phyloP scores from a whole-genome alignment of 2,113 vertebrate genomes.

The Tautogolabrus adspersus region DNA sequence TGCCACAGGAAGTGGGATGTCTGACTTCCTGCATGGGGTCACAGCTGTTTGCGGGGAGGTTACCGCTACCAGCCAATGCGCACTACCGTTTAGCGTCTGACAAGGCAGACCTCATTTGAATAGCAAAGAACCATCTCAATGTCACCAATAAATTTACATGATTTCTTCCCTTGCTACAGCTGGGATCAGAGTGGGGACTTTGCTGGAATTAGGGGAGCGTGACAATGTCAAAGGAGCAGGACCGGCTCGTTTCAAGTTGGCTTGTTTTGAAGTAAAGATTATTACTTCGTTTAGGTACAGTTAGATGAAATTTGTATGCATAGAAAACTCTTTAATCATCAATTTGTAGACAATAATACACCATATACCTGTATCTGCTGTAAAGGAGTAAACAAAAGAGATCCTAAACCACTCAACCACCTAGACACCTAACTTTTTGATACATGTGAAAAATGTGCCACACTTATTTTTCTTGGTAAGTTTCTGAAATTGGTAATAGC shows the following conservation, averaged over 20 bases:
- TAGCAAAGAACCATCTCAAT: conserved; percentile 86
- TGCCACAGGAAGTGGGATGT: conserved; percentile 89
- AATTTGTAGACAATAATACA: background rate
- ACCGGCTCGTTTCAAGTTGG: conserved; percentile 61
- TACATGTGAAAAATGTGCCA: background rate
- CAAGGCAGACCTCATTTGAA: conserved; percentile 83
- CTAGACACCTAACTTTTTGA: background rate
- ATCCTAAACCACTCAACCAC: background rate
- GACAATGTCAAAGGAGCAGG: conserved; percentile 77
- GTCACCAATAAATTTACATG: conserved; percentile 88
- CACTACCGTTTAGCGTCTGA: conserved; percentile 80
- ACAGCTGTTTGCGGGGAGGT: conserved; percentile 89
- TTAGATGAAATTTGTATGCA: conserved; percentile 16
- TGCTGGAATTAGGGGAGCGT: conserved; percentile 77
- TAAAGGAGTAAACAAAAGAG: background rate
- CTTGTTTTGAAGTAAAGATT: conserved; percentile 55
- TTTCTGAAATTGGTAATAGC: background rate
- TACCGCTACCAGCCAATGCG: conserved; percentile 81
- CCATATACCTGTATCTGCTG: background rate
- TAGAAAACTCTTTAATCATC: background rate
- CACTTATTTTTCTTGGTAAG: background rate
- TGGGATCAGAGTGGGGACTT: conserved; percentile 78
- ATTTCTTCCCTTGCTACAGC: conserved; percentile 79
- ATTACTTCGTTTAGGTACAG: conserved; percentile 35
- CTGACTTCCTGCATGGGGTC: conserved; percentile 90